Evolutionary conservation across 2,797 vertebrate species (phyloP).

Genomic region (Alfaro cultratus): DNA sequence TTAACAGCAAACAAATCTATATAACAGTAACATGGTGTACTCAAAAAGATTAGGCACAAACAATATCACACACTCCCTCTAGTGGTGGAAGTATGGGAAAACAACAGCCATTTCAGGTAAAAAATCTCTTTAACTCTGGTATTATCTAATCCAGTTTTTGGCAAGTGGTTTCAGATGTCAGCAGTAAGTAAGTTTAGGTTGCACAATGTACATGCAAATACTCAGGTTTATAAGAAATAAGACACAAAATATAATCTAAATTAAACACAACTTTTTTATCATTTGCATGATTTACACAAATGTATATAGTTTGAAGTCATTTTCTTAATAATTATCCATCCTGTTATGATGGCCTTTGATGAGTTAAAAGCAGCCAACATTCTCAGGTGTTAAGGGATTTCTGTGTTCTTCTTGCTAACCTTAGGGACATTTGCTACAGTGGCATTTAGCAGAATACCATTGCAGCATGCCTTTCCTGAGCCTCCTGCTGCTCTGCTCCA

Average conservation of each 20-base stretch:
- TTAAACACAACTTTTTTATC: background rate
- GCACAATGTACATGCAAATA: background rate
- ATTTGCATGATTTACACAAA: background rate
- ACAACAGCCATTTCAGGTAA: background rate
- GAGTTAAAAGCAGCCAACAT: slow-evolving; percentile 10
- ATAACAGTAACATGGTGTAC: background rate
- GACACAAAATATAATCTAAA: background rate
- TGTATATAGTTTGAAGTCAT: background rate
- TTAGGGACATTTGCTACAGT: slow-evolving; percentile 47
- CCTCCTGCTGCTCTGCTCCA: slow-evolving; percentile 46
- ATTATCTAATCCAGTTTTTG: background rate
- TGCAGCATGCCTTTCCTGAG: background rate
- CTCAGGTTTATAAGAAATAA: background rate
- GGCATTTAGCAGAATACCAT: slow-evolving; percentile 3
- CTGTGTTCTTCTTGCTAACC: slow-evolving; percentile 10
- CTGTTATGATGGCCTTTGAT: background rate
- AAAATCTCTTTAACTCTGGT: background rate
- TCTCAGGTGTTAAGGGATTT: background rate
- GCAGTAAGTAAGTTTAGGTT: background rate
- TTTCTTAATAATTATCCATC: background rate
- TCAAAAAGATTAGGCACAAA: slow-evolving; percentile 1
- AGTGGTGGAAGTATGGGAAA: slow-evolving; percentile 30
- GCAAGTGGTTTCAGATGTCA: background rate
- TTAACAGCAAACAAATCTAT: background rate
- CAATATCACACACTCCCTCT: slow-evolving; percentile 48